A percentile compares a stretch with the other conserved stretches of the same genome.
Evolutionary conservation across 2,113 vertebrate genomes (phyloP).

Genomic region (Myiopsitta monachus): DNA sequence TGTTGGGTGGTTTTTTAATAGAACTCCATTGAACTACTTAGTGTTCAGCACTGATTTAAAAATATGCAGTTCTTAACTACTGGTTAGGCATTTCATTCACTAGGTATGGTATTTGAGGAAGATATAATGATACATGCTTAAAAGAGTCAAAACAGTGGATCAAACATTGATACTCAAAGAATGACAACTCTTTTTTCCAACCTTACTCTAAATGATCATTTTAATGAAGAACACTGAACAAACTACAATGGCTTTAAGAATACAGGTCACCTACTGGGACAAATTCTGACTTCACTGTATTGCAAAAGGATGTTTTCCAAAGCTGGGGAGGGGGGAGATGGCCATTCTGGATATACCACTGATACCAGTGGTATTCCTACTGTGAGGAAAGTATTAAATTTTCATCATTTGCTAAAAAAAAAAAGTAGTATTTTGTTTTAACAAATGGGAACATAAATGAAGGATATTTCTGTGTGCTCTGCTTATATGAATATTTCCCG

Average conservation of each 20-base stretch:
- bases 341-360: not conserved
- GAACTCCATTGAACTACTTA: not conserved
- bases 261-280: not conserved
- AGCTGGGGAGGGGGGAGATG: not conserved
- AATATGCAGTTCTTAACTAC: not conserved
- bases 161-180: not conserved
- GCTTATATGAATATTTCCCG: constrained; percentile 45
- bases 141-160: constrained; percentile 59
- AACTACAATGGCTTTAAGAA: not conserved
- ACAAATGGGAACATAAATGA: constrained; percentile 48
- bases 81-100: not conserved
- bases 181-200: not conserved
- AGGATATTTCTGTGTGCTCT: constrained; percentile 47
- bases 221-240: not conserved
- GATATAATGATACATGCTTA: constrained; percentile 2
- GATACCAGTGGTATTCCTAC: not conserved
- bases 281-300: not conserved
- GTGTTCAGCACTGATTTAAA: not conserved
- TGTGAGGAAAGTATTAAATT: constrained; percentile 22
- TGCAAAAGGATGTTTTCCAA: not conserved
- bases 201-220: not conserved
- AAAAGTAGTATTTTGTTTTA: constrained; percentile 44
- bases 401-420: constrained; percentile 59
- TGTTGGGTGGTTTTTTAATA: not conserved
- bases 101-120: not conserved